Percentiles rank a stretch among this genome's conserved stretches.
Evolutionary conservation across 2,113 vertebrate genomes (phyloP).

Genomic region (Poeciliopsis retropinna): DNA sequence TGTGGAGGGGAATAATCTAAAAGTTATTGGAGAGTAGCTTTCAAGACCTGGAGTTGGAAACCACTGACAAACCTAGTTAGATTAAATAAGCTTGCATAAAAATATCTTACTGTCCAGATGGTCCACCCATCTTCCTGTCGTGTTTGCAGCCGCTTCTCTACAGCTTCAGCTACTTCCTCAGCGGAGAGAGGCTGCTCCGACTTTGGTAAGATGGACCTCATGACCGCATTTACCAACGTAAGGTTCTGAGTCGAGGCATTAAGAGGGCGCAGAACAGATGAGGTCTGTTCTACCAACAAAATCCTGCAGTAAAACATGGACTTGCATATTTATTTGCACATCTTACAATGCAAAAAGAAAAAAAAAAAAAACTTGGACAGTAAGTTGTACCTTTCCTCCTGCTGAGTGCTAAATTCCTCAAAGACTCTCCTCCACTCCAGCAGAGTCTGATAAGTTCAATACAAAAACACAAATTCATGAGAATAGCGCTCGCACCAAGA

Average conservation of each 20-base stretch:
- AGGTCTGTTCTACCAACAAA: conserved; percentile 70
- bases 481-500: neutral
- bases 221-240: conserved; percentile 72
- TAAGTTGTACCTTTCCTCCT: conserved; percentile 64
- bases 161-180: conserved; percentile 59
- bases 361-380: neutral
- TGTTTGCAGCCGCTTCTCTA: conserved; percentile 63
- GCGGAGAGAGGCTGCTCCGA: conserved; percentile 51
- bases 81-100: neutral
- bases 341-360: neutral
- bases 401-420: conserved; percentile 59
- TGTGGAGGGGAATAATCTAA: neutral
- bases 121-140: conserved; percentile 58
- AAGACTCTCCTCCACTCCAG: conserved; percentile 64
- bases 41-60: neutral
- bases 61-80: neutral
- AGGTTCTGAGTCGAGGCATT: conserved; percentile 42
- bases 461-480: neutral
- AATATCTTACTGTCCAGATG: conserved; percentile 73
- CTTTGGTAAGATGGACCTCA: conserved; percentile 67
- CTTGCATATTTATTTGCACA: neutral
- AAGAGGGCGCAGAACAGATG: conserved; percentile 19
- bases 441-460: conserved; percentile 63
- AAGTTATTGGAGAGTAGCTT: neutral
- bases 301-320: conserved; percentile 60